A percentile compares a stretch with the other conserved stretches of the same genome.
Evolutionary conservation across 2,888 invertebrate genomes (phyloP).

Genomic region (Adelognathus sp.): DNA sequence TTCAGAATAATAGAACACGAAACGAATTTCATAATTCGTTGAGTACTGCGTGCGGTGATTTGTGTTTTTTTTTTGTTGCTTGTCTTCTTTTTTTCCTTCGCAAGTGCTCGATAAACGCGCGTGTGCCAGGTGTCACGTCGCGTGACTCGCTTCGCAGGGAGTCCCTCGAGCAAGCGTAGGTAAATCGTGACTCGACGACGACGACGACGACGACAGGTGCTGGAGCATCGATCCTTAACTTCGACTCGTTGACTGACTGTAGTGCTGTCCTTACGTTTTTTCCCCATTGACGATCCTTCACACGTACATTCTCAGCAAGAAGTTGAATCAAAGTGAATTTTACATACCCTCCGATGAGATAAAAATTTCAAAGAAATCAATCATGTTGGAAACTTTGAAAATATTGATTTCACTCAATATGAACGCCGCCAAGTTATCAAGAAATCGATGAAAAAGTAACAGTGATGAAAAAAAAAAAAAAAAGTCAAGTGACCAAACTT

Average conservation of each 20-base stretch:
- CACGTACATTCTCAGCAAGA: no score
- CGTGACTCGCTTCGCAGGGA: constrained; percentile 51
- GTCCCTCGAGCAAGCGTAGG: neutral
- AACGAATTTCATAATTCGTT: neutral
- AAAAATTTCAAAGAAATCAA: no score
- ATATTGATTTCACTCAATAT: no score
- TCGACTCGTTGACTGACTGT: neutral
- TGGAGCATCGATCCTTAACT: constrained; percentile 44
- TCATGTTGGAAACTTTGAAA: no score
- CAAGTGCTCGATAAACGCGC: neutral
- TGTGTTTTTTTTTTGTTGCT: no score
- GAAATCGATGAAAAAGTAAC: no score
- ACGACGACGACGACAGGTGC: constrained; percentile 49
- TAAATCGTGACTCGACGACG: constrained; percentile 26
- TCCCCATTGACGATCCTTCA: neutral
- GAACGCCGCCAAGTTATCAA: neutral
- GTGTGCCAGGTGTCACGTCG: constrained; percentile 54
- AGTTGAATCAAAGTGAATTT: no score
- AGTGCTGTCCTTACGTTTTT: constrained; percentile 4
- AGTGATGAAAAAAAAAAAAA: no score
- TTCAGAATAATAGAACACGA: neutral
- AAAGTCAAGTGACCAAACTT: no score
- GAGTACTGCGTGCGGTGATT: constrained; percentile 29
- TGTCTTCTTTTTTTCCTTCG: constrained; percentile 7
- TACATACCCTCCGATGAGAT: no score